phyloP scores from a whole-genome alignment of 1,140 invertebrate species.

The Pseudomyrmex dendroicus region DNA sequence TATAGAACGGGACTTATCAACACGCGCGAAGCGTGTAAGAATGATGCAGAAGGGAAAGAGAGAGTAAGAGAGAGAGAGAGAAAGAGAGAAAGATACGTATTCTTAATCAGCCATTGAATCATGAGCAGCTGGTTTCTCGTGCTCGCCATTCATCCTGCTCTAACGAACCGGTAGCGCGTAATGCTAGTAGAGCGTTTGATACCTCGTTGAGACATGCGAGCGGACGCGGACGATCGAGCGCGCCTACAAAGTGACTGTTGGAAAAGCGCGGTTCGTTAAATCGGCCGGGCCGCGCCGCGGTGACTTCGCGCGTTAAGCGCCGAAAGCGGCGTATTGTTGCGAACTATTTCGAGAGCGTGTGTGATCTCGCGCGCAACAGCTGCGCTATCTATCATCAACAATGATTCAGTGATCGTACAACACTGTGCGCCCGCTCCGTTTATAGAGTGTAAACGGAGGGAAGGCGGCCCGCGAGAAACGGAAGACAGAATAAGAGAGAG shows the following conservation, averaged over 20 bases:
- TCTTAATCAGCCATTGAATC: constrained; percentile 49
- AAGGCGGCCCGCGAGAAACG: constrained; percentile 40
- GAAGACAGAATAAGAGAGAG: constrained; percentile 57
- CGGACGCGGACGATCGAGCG: constrained; percentile 32
- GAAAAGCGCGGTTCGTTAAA: constrained; percentile 70
- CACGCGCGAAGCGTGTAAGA: background rate
- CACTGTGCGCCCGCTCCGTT: constrained; percentile 72
- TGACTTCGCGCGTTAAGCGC: constrained; percentile 27
- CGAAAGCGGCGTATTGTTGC: constrained; percentile 76
- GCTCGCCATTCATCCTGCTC: constrained; percentile 29
- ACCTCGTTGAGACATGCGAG: constrained; percentile 36
- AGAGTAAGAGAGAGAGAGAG: background rate
- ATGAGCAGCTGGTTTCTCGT: constrained; percentile 22
- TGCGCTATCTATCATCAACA: constrained; percentile 84
- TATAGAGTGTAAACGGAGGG: constrained; percentile 78
- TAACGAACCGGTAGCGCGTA: constrained; percentile 52
- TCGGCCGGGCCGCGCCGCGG: constrained; percentile 34
- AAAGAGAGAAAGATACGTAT: background rate
- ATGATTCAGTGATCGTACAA: constrained; percentile 83
- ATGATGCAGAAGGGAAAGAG: background rate
- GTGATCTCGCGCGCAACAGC: constrained; percentile 82
- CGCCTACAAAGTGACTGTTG: constrained; percentile 43
- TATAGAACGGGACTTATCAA: no score
- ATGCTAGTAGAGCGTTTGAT: constrained; percentile 52
- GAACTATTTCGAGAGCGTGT: constrained; percentile 83